These are phyloP conservation scores for Hippocampus comes DNA, from an alignment of 2,113 vertebrate genomes.

Conservation along the genomic window DNA sequence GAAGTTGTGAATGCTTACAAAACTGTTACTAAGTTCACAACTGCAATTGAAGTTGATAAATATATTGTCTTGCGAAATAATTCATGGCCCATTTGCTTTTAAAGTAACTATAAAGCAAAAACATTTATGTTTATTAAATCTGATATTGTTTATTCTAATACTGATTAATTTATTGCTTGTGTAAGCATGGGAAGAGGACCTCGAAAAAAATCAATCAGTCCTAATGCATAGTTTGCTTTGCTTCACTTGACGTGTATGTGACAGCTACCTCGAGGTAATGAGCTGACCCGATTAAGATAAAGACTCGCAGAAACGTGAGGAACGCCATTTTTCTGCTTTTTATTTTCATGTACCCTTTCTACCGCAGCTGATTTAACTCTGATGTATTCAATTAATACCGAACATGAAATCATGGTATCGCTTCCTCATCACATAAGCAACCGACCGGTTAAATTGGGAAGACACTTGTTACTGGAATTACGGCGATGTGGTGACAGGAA, in stretches of 20 bases:
- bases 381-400: constrained; percentile 15
- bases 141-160: too few relatives aligned
- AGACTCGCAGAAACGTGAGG: constrained; percentile 2
- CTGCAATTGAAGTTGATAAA: too few relatives aligned
- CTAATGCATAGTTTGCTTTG: background rate
- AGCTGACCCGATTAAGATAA: too few relatives aligned
- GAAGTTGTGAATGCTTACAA: too few relatives aligned
- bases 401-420: background rate
- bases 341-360: background rate
- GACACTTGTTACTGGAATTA: constrained; percentile 9
- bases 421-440: background rate
- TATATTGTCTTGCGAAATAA: too few relatives aligned
- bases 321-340: background rate
- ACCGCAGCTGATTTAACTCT: constrained; percentile 32
- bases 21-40: too few relatives aligned
- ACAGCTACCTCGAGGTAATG: background rate
- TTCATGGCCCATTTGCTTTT: too few relatives aligned
- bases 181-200: too few relatives aligned
- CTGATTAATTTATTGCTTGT: too few relatives aligned
- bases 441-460: background rate
- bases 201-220: too few relatives aligned
- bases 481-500: constrained; percentile 30
- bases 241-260: constrained; percentile 2
- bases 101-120: too few relatives aligned
- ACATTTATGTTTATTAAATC: too few relatives aligned